Evolutionary conservation across 1,140 invertebrate species (phyloP).

Genomic region (Sminthurinus signatus): DNA sequence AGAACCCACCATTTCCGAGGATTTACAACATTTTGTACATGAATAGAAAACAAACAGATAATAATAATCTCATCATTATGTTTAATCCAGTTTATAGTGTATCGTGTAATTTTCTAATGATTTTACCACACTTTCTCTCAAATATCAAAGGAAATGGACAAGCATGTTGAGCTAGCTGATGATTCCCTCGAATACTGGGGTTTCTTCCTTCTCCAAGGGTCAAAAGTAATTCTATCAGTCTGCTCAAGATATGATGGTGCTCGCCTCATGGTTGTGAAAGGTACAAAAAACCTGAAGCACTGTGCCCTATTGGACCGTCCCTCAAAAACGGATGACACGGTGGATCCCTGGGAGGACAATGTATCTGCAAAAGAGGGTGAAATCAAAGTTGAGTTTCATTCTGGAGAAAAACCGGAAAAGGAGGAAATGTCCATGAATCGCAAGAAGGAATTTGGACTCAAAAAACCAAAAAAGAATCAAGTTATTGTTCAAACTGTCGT

Average conservation of each 20-base stretch:
- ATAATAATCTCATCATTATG: too few species aligned
- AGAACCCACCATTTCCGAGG: slow-evolving; percentile 59
- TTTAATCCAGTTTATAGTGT: too few species aligned
- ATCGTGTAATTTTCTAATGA: too few species aligned
- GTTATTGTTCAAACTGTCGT: slow-evolving; percentile 5
- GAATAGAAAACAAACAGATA: too few species aligned
- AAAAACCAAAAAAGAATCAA: slow-evolving; percentile 2
- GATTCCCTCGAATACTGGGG: slow-evolving; percentile 84
- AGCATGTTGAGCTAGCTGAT: slow-evolving; percentile 72
- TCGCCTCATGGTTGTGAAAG: slow-evolving; percentile 68
- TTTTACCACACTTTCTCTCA: too few species aligned
- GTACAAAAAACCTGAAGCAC: slow-evolving; percentile 63
- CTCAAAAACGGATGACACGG: slow-evolving; percentile 12
- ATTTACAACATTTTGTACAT: slow-evolving; percentile 63
- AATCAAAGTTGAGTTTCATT: slow-evolving; percentile 27
- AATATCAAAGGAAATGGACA: slow-evolving; percentile 57
- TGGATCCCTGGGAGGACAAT: slow-evolving; percentile 39
- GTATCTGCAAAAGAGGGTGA: slow-evolving; percentile 35
- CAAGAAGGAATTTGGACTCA: slow-evolving; percentile 1
- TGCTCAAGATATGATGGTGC: slow-evolving; percentile 69
- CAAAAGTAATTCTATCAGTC: slow-evolving; percentile 64
- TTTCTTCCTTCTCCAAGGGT: slow-evolving; percentile 71
- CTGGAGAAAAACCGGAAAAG: slow-evolving; percentile 2
- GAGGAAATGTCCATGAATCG: not conserved
- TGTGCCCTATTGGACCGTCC: slow-evolving; percentile 64